These are phyloP conservation scores for Eristalis tenax DNA, from an alignment of 2,888 invertebrate genomes.

Conservation along the genomic window DNA sequence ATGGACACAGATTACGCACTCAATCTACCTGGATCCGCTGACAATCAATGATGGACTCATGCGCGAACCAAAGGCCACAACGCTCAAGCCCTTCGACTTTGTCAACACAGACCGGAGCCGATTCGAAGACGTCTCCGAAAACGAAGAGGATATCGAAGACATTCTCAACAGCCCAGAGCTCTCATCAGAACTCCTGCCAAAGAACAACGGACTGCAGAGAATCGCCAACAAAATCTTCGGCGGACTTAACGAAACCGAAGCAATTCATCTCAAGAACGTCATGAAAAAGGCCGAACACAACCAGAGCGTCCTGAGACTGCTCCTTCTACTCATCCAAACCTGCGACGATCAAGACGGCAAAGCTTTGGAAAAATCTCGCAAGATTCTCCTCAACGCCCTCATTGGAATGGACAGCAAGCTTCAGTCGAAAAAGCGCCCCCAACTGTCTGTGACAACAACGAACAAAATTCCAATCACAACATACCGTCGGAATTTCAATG, in stretches of 20 bases:
- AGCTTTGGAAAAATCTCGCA: conserved; percentile 87
- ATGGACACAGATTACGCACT: conserved; percentile 83
- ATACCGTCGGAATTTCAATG: conserved; percentile 75
- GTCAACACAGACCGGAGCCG: conserved; percentile 47
- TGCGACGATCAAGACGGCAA: conserved; percentile 88
- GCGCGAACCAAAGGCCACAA: conserved; percentile 78
- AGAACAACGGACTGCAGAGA: conserved; percentile 85
- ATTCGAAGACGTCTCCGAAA: conserved; percentile 72
- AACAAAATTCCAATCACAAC: conserved; percentile 74
- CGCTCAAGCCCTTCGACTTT: conserved; percentile 80
- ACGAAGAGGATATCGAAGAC: conserved; percentile 80
- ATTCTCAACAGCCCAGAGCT: conserved; percentile 82
- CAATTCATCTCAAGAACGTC: conserved; percentile 88
- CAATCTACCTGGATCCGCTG: conserved; percentile 87
- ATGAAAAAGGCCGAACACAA: conserved; percentile 92
- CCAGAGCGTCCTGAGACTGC: conserved; percentile 87
- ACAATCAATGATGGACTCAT: conserved; percentile 87
- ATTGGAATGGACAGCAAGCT: conserved; percentile 84
- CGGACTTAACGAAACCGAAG: conserved; percentile 88
- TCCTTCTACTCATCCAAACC: conserved; percentile 89
- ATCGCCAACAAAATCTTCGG: conserved; percentile 90
- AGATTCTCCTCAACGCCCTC: conserved; percentile 86
- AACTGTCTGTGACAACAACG: conserved; percentile 81
- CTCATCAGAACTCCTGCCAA: conserved; percentile 82
- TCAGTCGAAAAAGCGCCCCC: conserved; percentile 75